A percentile compares a stretch with the other conserved stretches of the same genome.
Evolutionary conservation across 92 coral and sea anemone genomes (phyloP).

Genomic region (Galaxea fascicularis): DNA sequence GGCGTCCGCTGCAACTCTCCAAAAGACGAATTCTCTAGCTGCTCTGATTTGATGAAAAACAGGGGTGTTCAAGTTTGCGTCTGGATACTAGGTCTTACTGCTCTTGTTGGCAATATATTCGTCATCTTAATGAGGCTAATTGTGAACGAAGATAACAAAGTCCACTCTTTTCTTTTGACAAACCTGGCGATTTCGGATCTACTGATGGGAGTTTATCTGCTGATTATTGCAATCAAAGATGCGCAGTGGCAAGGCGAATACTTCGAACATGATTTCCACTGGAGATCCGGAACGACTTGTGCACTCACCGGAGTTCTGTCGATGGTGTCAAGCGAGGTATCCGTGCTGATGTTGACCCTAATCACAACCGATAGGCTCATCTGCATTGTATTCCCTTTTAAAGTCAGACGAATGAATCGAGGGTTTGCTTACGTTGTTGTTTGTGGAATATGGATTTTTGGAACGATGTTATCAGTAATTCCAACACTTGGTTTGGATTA

Average conservation of each 20-base stretch:
- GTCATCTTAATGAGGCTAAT: too few species aligned
- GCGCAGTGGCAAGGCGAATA: slow-evolving; percentile 82
- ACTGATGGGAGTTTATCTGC: slow-evolving; percentile 88
- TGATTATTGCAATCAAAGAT: slow-evolving; percentile 84
- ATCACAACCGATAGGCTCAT: slow-evolving; percentile 86
- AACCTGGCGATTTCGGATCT: too few species aligned
- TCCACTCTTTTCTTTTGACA: too few species aligned
- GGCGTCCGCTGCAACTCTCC: too few species aligned
- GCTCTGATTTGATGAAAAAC: too few species aligned
- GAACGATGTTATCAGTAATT: slow-evolving; percentile 57
- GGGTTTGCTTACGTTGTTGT: slow-evolving; percentile 24
- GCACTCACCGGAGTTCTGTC: slow-evolving; percentile 81
- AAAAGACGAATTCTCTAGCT: too few species aligned
- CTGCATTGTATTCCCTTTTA: slow-evolving; percentile 82
- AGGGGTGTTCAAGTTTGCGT: too few species aligned
- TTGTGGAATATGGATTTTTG: slow-evolving; percentile 62
- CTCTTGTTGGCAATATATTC: too few species aligned
- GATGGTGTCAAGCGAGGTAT: slow-evolving; percentile 85
- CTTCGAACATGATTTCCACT: slow-evolving; percentile 80
- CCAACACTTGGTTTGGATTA: slow-evolving; percentile 65
- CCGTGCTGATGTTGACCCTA: slow-evolving; percentile 79
- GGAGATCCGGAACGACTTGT: slow-evolving; percentile 85
- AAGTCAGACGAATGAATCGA: slow-evolving; percentile 47
- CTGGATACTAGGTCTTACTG: too few species aligned
- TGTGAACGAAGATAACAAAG: too few species aligned